Base-by-base conservation (phyloP, 1,140 invertebrate genomes). In the Atta colombica region DNA sequence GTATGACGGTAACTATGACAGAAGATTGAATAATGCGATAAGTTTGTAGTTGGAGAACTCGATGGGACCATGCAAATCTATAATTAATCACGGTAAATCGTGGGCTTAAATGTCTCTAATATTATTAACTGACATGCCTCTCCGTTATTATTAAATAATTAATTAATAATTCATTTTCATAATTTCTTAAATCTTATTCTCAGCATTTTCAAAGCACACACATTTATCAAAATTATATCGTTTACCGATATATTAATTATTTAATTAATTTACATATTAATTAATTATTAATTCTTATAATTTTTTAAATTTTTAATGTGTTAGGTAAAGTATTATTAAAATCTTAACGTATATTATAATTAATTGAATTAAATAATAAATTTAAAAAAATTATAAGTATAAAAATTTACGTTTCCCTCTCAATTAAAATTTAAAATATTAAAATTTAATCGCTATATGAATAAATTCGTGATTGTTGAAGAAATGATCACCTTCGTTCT, bases 1-100 rank as follows among this genome's bases (percentile, higher is more conserved):
- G 49, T 80, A 80, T 28, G 61, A 80, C 31, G 77, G 61, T 69
- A 80, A 69, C 45, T 80, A 35, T 6, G 35, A 77, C 55, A 12
- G 55, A 25, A 45, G 55, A 77, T 60, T 77, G 74, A 77, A 49
- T 80, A 80, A 80, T 66, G 77, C 49, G 63, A 80, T 80, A 80
- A 80, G 65, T 80, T 80, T 55, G 45, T 51, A 80, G 49, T 68
- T 78, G 12, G 18, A 53, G 25, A 66, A 68, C 61, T 68, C 61
- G 45, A 31, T 65, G 14, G 77, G n/a, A 18, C 28, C 63, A 68
- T 55, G 63, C 63, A 69, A 69, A 75, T 80, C 28, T 55, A 80
- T 69, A 65, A 80, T 80, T 81, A 81, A 81, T 81, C 65, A 28
- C 31, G 31, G 35, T 39, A 81, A 81, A 69, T 55, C 49, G n/a